A percentile compares a stretch with the other conserved stretches of the same genome.
These are phyloP conservation scores for Theropithecus gelada DNA, from an alignment of 2,113 vertebrate genomes.

Conservation along the genomic window DNA sequence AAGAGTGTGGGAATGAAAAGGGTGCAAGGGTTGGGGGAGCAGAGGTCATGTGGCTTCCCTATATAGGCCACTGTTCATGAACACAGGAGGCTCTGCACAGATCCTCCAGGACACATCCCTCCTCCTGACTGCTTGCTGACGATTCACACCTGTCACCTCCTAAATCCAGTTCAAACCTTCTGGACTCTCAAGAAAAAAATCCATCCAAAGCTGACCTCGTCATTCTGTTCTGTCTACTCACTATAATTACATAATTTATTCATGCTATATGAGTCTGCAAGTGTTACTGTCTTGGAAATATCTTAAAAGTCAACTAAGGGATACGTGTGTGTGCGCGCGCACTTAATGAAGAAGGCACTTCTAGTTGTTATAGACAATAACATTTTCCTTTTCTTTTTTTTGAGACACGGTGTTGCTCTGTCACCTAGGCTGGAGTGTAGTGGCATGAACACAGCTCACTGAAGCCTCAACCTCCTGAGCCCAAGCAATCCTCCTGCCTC, in stretches of 20 bases:
- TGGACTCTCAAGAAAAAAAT: not conserved
- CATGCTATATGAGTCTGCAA: not conserved
- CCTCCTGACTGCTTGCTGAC: not conserved
- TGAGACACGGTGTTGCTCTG: too few species aligned
- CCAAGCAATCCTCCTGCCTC: too few species aligned
- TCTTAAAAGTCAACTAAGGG: not conserved
- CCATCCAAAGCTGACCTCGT: not conserved
- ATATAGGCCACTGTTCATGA: not conserved
- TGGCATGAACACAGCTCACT: too few species aligned
- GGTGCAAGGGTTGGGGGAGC: rapidly evolving
- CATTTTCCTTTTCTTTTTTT: too few species aligned
- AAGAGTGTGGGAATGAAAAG: not conserved
- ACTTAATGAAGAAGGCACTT: not conserved
- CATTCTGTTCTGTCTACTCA: not conserved
- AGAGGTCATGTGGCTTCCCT: not conserved
- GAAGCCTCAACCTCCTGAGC: too few species aligned
- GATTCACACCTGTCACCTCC: not conserved
- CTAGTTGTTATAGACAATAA: not conserved
- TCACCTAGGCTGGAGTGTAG: too few species aligned
- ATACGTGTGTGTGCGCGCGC: too few species aligned
- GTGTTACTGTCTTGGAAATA: not conserved
- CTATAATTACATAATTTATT: not conserved
- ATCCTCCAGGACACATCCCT: not conserved
- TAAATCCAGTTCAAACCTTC: not conserved
- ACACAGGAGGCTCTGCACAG: not conserved